Evolutionary conservation across 2,888 invertebrate genomes (phyloP), one percentile per base, ranked within the genome.

Genomic region (Pristionchus japonicus): DNA sequence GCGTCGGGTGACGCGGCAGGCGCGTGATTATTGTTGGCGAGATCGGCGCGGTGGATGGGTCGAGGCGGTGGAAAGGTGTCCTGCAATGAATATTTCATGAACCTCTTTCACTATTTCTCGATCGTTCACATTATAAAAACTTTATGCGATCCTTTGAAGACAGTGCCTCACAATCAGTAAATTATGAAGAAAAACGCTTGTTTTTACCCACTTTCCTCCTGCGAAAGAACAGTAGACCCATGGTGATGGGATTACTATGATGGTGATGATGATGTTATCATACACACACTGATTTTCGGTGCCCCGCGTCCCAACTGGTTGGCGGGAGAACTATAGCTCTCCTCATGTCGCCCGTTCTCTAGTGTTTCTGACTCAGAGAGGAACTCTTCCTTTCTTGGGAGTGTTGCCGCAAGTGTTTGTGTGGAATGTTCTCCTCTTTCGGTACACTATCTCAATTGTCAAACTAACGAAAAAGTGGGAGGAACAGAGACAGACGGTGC

Each of bases 11-110:
- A 31, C 27, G 31, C 23, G 34, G 40, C 20, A 9, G n/a, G 11
- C n/a, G 27, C 27, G 40, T 49, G 27, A 40, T 86, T 86, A 70
- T 86, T 86, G 49, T 86, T 86, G 49, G 70, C 70, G 47, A 70
- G 34, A 23, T 86, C 86, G 67, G 47, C 7, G 13, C 86, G 67
- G 27, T 52, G 47, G 3, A 49, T 40, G 27, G 77, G 77, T 20
- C 83, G 83, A 1, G 77, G 83, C 3, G 83, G 83, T 0, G 57
- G 52, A 27, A 83, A 9, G 34, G 49, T 13, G 17, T 83, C 83
- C 83, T 83, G 49, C 1, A n/a, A 34, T 20, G 31, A 49, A 6
- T 11, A 3, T 11, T 23, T 20, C 7, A 15, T 40, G 40, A 77
- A 77, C 9, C 6, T 74, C 37, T 6, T 11, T 13, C 20, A 13